Evolutionary conservation across 2,113 vertebrate species (phyloP), one percentile per base, ranked within the genome.

Genomic region (Archocentrus centrarchus): DNA sequence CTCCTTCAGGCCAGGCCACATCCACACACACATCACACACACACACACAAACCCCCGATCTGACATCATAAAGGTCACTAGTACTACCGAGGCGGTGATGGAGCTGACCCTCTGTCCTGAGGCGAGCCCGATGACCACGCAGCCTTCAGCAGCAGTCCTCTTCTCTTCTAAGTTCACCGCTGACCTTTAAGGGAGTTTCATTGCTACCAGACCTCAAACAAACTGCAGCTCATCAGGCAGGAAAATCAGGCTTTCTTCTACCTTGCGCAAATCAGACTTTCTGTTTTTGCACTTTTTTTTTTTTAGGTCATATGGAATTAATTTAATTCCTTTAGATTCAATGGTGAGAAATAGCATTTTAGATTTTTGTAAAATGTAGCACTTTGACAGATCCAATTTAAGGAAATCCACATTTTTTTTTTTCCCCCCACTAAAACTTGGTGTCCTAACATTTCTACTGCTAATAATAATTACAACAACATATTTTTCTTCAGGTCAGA

Each of bases 41-140:
- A 58, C 81, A 35, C 63, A 81, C 64, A 86, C 17, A 79, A 13
- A 77, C 66, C 57, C 37, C 70, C 60, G 50, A 77, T 83, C 89
- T 87, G 80, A 88, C 89, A 90, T 81, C 77, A 81, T 73, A 95
- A 93, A 92, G 94, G 94, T 94, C 94, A 92, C 24, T 78, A 24
- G 84, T 77, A 57, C 83, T 75, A 44, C 86, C 81, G 88, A 84
- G 87, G 75, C 80, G 11, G 62, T 32, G 63, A 90, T 59, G 61
- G 59, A 39, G 87, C 73, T 89, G 91, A 90, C 89, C 90, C 83
- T 53, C 75, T 83, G 75, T 94, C 93, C 92, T 7, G 82, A 92
- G 92, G 93, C 86, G 27, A 70, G 84, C 53, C 58, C 15, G 76
- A 78, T 61, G 73, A 88, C 90, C 92, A 10, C 17, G 68, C 57